Evolutionary conservation across 2,888 invertebrate species (phyloP).

Genomic region (Andrena flavipes): DNA sequence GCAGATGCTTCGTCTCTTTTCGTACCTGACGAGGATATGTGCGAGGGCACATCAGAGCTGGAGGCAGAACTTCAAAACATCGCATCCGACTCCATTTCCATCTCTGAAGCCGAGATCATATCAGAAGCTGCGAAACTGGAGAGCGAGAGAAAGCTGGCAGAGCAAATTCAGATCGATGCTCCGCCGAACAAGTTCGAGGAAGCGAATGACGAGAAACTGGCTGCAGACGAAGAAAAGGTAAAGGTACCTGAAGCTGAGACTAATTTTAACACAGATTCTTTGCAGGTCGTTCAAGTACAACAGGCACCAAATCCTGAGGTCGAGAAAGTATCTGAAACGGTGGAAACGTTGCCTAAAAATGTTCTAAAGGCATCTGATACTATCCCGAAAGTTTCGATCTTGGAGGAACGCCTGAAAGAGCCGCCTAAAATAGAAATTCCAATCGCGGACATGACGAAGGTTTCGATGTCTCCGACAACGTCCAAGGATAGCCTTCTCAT

Average conservation of each 20-base stretch:
- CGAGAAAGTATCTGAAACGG: neutral
- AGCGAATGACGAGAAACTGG: neutral
- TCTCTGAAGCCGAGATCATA: conserved; percentile 83
- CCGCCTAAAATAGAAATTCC: conserved; percentile 82
- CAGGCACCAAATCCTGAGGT: neutral
- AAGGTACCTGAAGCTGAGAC: neutral
- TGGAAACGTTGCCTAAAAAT: conserved; percentile 45
- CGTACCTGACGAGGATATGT: conserved; percentile 71
- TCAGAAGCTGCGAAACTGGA: conserved; percentile 83
- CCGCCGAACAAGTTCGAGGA: conserved; percentile 27
- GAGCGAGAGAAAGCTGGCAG: conserved; percentile 77
- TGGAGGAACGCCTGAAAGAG: conserved; percentile 80
- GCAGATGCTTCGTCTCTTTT: conserved; percentile 72
- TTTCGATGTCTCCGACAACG: conserved; percentile 71
- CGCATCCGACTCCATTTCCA: conserved; percentile 78
- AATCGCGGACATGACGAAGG: conserved; percentile 70
- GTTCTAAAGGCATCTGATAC: conserved; percentile 67
- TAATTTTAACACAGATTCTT: neutral
- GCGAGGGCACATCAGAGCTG: conserved; percentile 73
- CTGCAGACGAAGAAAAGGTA: neutral
- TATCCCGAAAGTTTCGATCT: conserved; percentile 77
- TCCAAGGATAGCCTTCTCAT: conserved; percentile 79
- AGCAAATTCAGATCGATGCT: conserved; percentile 65
- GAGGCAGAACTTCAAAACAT: conserved; percentile 71
- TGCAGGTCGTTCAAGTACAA: conserved; percentile 28